Evolutionary conservation across 23 tunicate genomes (phyloP), one percentile per base, ranked within the genome.

Genomic region (Clavelina lepadiformis): DNA sequence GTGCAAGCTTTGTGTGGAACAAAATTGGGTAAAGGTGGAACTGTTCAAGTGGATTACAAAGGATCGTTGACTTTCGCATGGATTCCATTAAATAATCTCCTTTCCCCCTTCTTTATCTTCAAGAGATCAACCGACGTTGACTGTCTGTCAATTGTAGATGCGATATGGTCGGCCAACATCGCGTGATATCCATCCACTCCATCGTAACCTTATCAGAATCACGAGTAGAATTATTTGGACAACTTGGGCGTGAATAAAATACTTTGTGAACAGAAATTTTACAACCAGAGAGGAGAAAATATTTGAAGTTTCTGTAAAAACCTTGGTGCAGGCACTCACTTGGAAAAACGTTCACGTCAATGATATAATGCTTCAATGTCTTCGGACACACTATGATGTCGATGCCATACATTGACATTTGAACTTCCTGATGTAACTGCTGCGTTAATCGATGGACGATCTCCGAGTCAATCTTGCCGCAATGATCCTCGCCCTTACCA

Each of bases 301-400:
- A 15, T 8, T 15, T 11, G 49, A 41, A 13, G 8, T 54, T 54
- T 54, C 60, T 54, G 60, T 54, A 19, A 7, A 54, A 54, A 15
- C 20, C 60, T 54, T 54, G 22, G 20, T 22, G 20, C 8, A 54
- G 8, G 22, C 60, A 54, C 24, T 75, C 25, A 77, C 95, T 86
- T 21, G 95, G 95, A 58, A 86, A 86, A 6, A 86, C 95, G 45
- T 86, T 86, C 35, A 86, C 86, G 61, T 86, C 95, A 28, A 86
- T 86, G 52, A 86, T 75, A 67, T 79, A 86, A 28, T 86, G 95
- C 49, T 86, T 86, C 3, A 47, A 26, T 33, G 95, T 86, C 32
- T 73, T 59, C 0, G 75, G 65, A 51, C 86, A 74, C 30, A 77
- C 95, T 23, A 86, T 86, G 46, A 86, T 69, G 65, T 86, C 95